Percentiles rank a stretch among this genome's conserved stretches.
Conservation (phyloP, 2,888 invertebrate genomes). For the Nipponacmea schrenckii region DNA sequence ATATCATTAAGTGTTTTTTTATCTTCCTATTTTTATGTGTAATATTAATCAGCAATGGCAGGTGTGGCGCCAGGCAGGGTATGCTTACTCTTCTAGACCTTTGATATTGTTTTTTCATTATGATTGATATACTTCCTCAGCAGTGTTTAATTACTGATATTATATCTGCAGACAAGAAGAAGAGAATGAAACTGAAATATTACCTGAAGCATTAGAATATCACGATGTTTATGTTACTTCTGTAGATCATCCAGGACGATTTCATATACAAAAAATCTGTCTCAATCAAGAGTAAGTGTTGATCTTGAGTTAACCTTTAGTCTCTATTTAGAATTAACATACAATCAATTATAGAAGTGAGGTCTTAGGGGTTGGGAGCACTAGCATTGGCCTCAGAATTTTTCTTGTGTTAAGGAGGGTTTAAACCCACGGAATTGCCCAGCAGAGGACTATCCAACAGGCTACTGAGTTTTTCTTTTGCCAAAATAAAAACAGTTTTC, state of each 20-base stretch:
- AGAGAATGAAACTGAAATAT: conserved; percentile 38
- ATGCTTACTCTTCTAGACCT: no score
- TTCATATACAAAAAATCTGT: conserved; percentile 48
- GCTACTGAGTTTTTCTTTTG: no score
- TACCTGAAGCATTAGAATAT: conserved; percentile 36
- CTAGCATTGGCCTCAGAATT: not conserved
- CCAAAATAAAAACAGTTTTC: no score
- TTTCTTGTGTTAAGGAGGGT: not conserved
- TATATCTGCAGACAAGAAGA: conserved; percentile 22
- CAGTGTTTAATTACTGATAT: not conserved
- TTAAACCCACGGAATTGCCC: no score
- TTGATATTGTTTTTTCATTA: no score
- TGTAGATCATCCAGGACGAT: conserved; percentile 41
- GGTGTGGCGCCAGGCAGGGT: no score
- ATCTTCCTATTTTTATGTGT: no score
- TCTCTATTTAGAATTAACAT: no score
- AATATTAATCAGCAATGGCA: no score
- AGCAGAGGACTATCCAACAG: no score
- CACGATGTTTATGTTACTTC: conserved; percentile 45
- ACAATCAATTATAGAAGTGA: not conserved
- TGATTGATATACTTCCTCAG: no score
- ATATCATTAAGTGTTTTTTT: no score
- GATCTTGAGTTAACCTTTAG: not conserved
- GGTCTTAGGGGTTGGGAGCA: not conserved
- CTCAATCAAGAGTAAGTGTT: conserved; percentile 41